Evolutionary conservation across 1,140 invertebrate species (phyloP), one percentile per base, ranked within the genome.

Genomic region (Anastatus disparis): DNA sequence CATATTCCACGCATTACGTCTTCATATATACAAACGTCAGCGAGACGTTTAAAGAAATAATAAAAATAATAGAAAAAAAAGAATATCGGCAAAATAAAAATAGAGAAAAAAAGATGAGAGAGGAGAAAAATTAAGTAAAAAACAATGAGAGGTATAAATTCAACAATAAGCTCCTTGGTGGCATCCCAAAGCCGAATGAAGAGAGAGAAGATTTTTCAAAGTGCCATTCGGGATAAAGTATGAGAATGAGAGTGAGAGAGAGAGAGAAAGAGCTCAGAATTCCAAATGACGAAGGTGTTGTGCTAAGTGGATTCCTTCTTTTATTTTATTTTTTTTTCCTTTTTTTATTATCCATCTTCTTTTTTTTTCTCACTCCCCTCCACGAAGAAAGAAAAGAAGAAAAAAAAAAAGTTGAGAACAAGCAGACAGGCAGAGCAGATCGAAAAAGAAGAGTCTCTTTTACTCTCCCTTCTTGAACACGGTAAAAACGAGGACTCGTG

Each of bases 401-500:
- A 38, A 12, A 12, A 10, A 66, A 66, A 70, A 63, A 52, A 35
- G 64, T 65, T 22, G 72, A 73, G 55, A 70, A 58, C 72, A 55
- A 68, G 65, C 65, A 68, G 55, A 68, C 65, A 59, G 55, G 40
- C 55, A 29, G 65, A 48, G 40, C 55, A 29, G 65, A 48, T 66
- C 64, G 65, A 48, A n/a, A n/a, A n/a, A n/a, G n/a, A n/a, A n/a
- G 55, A 58, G 44, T 48, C 44, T 29, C 15, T 48, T 31, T 64
- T 35, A 4, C 31, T 8, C 20, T 55, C 63, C n/a, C 63, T 42
- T 55, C 53, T 55, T 31, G 52, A 66, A 55, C 52, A 46, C 35
- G 55, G 71, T 53, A 70, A 67, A 72, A 69, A 68, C 50, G 64
- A 55, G 58, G 68, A 77, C 68, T 56, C 70, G 75, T 78, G 80